phyloP scores from a whole-genome alignment of 2,888 invertebrate genomes.

The Morinoia aosen region DNA sequence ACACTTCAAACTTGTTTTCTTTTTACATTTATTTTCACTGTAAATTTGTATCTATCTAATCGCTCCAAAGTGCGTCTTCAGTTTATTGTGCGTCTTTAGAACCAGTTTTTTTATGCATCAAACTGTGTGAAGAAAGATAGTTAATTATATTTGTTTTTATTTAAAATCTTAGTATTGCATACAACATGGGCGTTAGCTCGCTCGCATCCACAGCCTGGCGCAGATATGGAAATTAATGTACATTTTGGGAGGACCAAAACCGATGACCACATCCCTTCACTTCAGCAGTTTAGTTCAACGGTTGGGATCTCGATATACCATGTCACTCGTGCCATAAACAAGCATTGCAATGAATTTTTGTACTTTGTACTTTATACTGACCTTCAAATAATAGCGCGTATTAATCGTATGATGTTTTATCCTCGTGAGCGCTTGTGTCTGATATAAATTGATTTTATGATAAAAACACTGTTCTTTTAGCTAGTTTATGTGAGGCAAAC shows the following conservation, averaged over 20 bases:
- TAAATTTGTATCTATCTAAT: too few relatives aligned
- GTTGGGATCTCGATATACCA: background rate
- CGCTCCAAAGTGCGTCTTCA: too few relatives aligned
- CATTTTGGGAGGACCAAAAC: background rate
- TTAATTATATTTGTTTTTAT: too few relatives aligned
- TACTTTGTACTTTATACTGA: background rate
- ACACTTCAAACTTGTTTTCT: too few relatives aligned
- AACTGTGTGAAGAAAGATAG: too few relatives aligned
- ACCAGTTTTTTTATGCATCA: too few relatives aligned
- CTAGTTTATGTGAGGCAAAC: background rate
- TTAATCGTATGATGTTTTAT: background rate
- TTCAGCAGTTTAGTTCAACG: background rate
- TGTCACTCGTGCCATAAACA: background rate
- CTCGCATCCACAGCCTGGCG: background rate
- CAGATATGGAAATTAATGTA: background rate
- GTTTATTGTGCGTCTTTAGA: too few relatives aligned
- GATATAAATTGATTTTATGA: background rate
- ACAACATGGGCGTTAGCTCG: too few relatives aligned
- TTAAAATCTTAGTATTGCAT: too few relatives aligned
- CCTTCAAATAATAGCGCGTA: background rate
- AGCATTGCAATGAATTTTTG: background rate
- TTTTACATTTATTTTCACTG: too few relatives aligned
- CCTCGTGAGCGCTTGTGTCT: background rate
- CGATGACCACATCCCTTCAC: background rate
- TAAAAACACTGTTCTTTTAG: background rate